Percentiles rank a stretch among this genome's conserved stretches.
phyloP scores from a whole-genome alignment of 2,113 vertebrate genomes.

The Mirounga angustirostris region DNA sequence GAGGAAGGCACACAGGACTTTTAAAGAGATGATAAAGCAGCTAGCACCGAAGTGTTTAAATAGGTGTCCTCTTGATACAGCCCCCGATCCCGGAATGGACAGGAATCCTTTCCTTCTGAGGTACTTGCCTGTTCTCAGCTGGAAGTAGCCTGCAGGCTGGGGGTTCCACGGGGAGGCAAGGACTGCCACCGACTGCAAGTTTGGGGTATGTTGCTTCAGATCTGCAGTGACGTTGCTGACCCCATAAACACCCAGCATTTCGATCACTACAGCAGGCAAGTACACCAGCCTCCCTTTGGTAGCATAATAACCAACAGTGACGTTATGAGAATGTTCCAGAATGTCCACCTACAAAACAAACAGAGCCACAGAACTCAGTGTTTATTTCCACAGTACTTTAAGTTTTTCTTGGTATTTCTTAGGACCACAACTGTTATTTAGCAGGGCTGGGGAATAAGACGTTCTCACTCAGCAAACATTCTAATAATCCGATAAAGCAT shows the following conservation, averaged over 20 bases:
- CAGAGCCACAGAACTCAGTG: neutral
- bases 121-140: constrained; percentile 96
- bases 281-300: constrained; percentile 92
- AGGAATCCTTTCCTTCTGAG: neutral
- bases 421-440: neutral
- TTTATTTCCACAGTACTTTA: constrained; percentile 15
- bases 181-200: constrained; percentile 93
- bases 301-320: constrained; percentile 96
- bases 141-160: constrained; percentile 91
- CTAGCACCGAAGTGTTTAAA: neutral
- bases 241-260: constrained; percentile 91
- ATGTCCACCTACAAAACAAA: constrained; percentile 92
- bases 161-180: constrained; percentile 92
- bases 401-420: neutral
- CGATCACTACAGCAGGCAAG: constrained; percentile 91
- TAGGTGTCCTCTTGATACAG: neutral
- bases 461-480: neutral
- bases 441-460: neutral
- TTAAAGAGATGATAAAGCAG: neutral
- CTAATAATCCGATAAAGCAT: neutral
- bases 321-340: constrained; percentile 93
- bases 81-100: neutral
- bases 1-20: neutral
- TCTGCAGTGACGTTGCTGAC: constrained; percentile 93
- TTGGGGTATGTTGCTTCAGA: constrained; percentile 93